Evolutionary conservation across 1,140 invertebrate species (phyloP).

Genomic region (Odontomachus brunneus): DNA sequence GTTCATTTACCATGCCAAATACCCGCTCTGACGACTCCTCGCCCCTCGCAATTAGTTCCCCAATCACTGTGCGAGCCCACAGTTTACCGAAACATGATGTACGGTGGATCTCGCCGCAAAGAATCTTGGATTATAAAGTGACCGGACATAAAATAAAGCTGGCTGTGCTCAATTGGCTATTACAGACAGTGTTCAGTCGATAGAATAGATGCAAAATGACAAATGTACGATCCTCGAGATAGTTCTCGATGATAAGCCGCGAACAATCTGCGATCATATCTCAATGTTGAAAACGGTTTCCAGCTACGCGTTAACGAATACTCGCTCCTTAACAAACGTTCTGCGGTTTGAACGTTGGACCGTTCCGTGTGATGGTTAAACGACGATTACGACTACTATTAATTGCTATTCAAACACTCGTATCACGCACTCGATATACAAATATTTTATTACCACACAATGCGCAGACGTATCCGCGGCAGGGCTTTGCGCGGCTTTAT

Average conservation of each 20-base stretch:
- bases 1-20: constrained; percentile 30
- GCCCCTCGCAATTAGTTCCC: too few species aligned
- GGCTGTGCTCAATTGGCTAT: too few species aligned
- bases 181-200: too few species aligned
- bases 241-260: too few species aligned
- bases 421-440: constrained; percentile 29
- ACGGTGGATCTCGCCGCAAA: too few species aligned
- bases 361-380: neutral
- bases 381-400: too few species aligned
- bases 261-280: too few species aligned
- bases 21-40: too few species aligned
- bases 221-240: too few species aligned
- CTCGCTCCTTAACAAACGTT: neutral
- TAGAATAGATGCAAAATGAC: too few species aligned
- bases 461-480: neutral
- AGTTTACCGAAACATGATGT: constrained; percentile 33
- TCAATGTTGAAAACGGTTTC: too few species aligned
- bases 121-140: neutral
- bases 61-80: neutral
- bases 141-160: neutral
- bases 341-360: constrained; percentile 6
- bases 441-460: constrained; percentile 53
- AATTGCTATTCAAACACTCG: constrained; percentile 41
- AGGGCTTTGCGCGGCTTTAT: constrained; percentile 4
- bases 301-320: neutral